Conservation (phyloP, 2,113 vertebrate genomes). For the Telmatochromis brichardi region DNA sequence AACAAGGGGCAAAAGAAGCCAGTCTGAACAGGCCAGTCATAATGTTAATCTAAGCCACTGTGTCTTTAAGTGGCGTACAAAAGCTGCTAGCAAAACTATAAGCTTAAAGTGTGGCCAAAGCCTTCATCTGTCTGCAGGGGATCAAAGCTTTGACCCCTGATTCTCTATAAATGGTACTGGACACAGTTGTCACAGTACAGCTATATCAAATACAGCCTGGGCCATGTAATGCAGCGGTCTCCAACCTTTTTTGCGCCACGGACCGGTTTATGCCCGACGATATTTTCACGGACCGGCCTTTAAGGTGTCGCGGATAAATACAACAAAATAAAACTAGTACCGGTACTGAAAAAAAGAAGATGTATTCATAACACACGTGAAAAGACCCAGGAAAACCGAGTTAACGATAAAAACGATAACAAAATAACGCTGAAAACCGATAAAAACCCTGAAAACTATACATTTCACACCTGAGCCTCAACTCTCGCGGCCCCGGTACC, state of each 20-base stretch:
- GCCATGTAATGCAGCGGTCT: background rate
- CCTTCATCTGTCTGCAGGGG: background rate
- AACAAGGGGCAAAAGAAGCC: background rate
- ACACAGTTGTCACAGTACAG: background rate
- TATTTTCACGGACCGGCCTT: too few relatives aligned
- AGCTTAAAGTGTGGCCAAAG: background rate
- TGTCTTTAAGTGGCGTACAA: background rate
- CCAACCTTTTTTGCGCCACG: too few relatives aligned
- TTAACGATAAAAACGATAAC: rapidly evolving
- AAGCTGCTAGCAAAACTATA: background rate
- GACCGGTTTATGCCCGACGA: rapidly evolving
- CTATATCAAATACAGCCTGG: background rate
- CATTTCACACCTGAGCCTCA: too few relatives aligned
- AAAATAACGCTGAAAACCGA: too few relatives aligned
- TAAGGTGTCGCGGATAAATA: too few relatives aligned
- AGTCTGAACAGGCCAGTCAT: background rate
- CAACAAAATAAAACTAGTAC: too few relatives aligned
- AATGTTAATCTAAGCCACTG: background rate
- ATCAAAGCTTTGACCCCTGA: background rate
- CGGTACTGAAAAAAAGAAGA: rapidly evolving
- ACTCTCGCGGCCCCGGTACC: too few relatives aligned
- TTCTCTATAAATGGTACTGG: background rate
- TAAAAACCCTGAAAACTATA: rapidly evolving
- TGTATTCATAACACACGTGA: too few relatives aligned
- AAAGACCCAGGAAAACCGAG: rapidly evolving